Evolutionary conservation across 1,140 invertebrate genomes (phyloP).

Genomic region (Drosophila santomea): DNA sequence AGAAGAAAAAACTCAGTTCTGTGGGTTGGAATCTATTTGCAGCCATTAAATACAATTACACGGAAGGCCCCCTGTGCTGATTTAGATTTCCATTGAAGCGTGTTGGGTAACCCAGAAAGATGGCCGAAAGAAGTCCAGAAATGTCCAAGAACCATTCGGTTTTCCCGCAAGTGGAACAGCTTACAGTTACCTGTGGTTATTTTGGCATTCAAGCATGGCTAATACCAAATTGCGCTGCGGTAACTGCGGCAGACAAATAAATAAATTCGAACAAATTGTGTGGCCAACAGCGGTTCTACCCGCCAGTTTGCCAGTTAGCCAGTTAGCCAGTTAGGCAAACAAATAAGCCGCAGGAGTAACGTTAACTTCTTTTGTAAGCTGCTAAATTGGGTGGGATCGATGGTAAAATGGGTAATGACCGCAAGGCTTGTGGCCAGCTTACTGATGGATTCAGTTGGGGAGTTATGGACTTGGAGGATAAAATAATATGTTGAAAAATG

Average conservation of each 20-base stretch:
- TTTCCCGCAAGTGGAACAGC: constrained; percentile 60
- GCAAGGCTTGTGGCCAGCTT: neutral
- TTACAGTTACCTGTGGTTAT: constrained; percentile 59
- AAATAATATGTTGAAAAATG: neutral
- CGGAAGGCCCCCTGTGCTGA: constrained; percentile 33
- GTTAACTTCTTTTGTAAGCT: constrained; percentile 17
- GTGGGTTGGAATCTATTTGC: constrained; percentile 29
- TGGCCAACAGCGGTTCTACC: constrained; percentile 64
- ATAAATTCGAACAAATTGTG: constrained; percentile 72
- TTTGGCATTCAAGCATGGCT: constrained; percentile 50
- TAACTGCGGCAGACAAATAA: constrained; percentile 69
- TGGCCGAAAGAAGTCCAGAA: constrained; percentile 47
- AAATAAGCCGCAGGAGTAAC: constrained; percentile 44
- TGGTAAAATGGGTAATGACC: constrained; percentile 22
- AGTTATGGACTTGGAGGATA: neutral
- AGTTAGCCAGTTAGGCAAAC: constrained; percentile 39
- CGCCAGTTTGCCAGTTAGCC: constrained; percentile 24
- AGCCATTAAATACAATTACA: constrained; percentile 75
- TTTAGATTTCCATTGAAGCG: constrained; percentile 64
- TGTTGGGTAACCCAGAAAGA: constrained; percentile 35
- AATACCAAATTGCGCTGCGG: constrained; percentile 61
- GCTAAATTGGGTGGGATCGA: constrained; percentile 11
- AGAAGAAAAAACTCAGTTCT: neutral
- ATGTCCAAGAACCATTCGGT: constrained; percentile 13
- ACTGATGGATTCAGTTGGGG: constrained; percentile 1